A percentile compares a stretch with the other conserved stretches of the same genome.
Evolutionary conservation across 2,797 vertebrate genomes (phyloP).

Genomic region (Parotocinclus haroldoi): DNA sequence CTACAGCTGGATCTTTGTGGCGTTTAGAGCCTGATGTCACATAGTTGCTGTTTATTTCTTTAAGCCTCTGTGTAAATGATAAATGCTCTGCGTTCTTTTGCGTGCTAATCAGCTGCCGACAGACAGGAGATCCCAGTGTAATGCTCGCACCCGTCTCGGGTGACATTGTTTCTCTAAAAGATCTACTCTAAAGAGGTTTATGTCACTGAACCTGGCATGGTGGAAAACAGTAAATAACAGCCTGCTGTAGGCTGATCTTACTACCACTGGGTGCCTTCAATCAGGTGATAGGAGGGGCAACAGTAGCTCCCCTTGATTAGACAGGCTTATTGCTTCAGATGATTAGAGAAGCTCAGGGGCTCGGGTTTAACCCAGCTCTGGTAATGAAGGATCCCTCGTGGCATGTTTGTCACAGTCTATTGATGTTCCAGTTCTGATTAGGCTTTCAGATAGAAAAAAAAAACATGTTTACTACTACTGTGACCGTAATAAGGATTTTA

Average conservation of each 20-base stretch:
- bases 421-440: no score
- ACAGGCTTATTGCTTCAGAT: conserved; percentile 5
- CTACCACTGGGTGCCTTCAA: conserved; percentile 55
- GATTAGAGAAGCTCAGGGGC: conserved; percentile 20
- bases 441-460: not conserved
- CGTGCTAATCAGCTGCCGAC: conserved; percentile 54
- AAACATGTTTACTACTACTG: no score
- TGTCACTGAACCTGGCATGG: conserved; percentile 58
- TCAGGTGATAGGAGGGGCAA: conserved; percentile 50
- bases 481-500: no score
- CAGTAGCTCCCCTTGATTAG: conserved; percentile 53
- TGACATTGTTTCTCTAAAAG: conserved; percentile 67
- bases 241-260: not conserved
- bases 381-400: not conserved
- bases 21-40: not conserved
- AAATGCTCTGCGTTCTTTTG: conserved; percentile 21
- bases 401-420: no score
- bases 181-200: conserved; percentile 63
- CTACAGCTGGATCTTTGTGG: no score
- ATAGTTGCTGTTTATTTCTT: conserved; percentile 30
- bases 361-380: conserved; percentile 6
- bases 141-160: conserved; percentile 46
- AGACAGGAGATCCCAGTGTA: conserved; percentile 59
- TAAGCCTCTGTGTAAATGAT: conserved; percentile 27
- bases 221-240: conserved; percentile 63